Evolutionary conservation across 2,888 invertebrate genomes (phyloP), one percentile per base, ranked within the genome.

Genomic region (Melanotus villosus): DNA sequence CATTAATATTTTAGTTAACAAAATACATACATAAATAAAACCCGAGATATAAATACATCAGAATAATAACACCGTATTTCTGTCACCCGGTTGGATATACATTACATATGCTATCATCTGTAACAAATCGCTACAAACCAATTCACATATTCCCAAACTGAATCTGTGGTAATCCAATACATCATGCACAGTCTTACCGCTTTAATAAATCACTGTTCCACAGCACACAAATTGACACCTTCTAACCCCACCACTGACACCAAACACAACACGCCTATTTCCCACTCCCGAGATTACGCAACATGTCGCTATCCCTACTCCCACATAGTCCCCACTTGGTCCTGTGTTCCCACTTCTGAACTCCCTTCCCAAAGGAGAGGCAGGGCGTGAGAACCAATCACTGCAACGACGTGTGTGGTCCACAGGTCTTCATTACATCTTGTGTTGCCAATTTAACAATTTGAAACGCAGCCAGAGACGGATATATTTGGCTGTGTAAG

Each of bases 401-500:
- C 79, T 80, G 81, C 79, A 77, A 75, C 85, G 82, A 84, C 83
- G 84, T 85, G 85, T 85, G 85, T 84, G 85, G 85, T 85, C 85
- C 81, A 79, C 79, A 80, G 80, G 82, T 84, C 84, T 84, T 84
- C 84, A 84, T 84, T 84, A 84, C 79, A 80, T 81, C 81, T 80
- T 78, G 79, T 77, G 80, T 82, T 83, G 84, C 82, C 83, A 84
- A 83, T 84, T 84, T 83, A 83, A 81, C 81, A 80, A 83, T 84
- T 83, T 78, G 79, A 80, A 81, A 81, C 81, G 79, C 78, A 72
- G 77, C 74, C 73, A 74, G 78, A 78, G 77, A 73, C 63, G 59
- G 72, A 66, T 30, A 16, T 43, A 52, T 36, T 14, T 34, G 36
- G 45, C 32, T 12, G 38, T 16, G 36, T 59, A 12, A 67, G 32